phyloP scores from a whole-genome alignment of 53 echinoderm and acorn worm species.

The Patiria pectinifera region DNA sequence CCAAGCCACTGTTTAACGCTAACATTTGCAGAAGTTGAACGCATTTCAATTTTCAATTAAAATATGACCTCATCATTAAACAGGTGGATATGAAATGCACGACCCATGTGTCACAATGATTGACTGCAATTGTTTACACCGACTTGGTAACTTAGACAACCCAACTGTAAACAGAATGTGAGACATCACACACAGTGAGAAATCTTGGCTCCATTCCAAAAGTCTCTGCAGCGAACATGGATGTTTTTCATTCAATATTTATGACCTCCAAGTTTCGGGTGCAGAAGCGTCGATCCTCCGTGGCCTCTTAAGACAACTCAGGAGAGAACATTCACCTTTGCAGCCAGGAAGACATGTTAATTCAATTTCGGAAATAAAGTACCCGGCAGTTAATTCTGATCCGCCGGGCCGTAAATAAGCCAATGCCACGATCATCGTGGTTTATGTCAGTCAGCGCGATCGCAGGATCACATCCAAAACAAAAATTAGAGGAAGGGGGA shows the following conservation, averaged over 20 bases:
- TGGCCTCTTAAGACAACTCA: background rate
- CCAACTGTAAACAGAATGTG: background rate
- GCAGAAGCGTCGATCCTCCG: background rate
- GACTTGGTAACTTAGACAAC: background rate
- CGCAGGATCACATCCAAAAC: background rate
- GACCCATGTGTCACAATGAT: too few species aligned
- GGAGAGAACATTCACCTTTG: background rate
- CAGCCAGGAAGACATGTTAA: conserved; percentile 14
- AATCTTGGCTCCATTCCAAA: background rate
- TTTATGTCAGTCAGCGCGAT: conserved; percentile 20
- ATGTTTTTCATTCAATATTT: conserved; percentile 1
- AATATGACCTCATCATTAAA: too few species aligned
- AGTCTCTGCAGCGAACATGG: background rate
- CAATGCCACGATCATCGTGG: background rate
- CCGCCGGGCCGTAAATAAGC: background rate
- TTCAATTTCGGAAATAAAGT: conserved; percentile 26
- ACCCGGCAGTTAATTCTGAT: background rate
- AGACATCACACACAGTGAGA: background rate
- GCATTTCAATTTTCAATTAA: too few species aligned
- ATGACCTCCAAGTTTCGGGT: background rate
- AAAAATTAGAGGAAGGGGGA: background rate
- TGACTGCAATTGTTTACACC: too few species aligned
- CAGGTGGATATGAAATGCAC: too few species aligned
- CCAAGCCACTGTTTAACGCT: too few species aligned
- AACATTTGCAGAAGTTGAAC: too few species aligned